Evolutionary conservation across 2,113 vertebrate species (phyloP), one percentile per base, ranked within the genome.

Genomic region (Struthidea cinerea): DNA sequence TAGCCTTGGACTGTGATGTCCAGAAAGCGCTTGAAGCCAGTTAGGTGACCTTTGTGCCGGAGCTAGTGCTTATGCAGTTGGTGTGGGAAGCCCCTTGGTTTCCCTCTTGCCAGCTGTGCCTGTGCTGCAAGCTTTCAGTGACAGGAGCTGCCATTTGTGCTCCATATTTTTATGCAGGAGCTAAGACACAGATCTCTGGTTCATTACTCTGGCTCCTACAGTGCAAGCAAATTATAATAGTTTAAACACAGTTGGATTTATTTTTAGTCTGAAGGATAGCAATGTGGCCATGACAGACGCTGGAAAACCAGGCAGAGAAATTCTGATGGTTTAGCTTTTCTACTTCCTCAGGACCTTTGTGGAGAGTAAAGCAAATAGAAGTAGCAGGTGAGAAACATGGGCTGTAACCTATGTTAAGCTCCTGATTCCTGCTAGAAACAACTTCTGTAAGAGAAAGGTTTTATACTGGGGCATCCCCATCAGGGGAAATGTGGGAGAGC

Each of bases 201-300:
- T 93, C 71, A 37, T 96, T 82, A 90, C 63, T 47, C 57, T 23
- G n/a, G 22, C 53, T 85, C 74, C 91, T 94, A 73, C 35, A 50
- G 67, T 37, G 82, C 37, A 64, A 70, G 71, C 24, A 80, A 90
- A 90, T 94, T 88, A 37, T 46, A 52, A 56, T n/a, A 64, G 88
- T 92, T 93, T 88, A 86, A 95, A 90, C 55, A 90, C 63, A 75
- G 32, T 70, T 80, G 0, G 5, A 52, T 59, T 84, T 93, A 55
- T 89, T 92, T 88, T 88, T 52, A 90, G 37, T 74, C 50, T 44
- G 63, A 76, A 85, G 27, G 16, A 50, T 79, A 39, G n/a, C 10
- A 30, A 3, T 22, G 19, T 55, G 70, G n/a, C 37, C n/a, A 35
- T 68, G 50, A 7, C 12, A 4, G 47, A 86, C 39, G 7, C 11